Evolutionary conservation across 2,797 vertebrate species (phyloP), one percentile per base, ranked within the genome.

Genomic region (Channa striata): DNA sequence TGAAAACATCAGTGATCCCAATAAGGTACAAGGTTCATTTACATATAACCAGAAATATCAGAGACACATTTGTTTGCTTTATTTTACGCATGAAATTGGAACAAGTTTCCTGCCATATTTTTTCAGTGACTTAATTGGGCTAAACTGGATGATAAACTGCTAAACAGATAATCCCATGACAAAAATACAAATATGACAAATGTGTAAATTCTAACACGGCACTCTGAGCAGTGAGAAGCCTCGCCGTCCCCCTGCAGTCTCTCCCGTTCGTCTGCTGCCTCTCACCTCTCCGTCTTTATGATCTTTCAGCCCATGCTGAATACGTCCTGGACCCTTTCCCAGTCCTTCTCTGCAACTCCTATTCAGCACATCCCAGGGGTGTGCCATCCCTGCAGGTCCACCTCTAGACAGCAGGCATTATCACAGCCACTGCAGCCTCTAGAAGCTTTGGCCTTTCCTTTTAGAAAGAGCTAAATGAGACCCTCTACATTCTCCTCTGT

Each of bases 391-490:
- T 42, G 59, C 78, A 57, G 71, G 82, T 83, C 71, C 74, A 72
- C 78, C 74, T 67, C 72, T 20, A 49, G 82, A 80, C 74, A 83
- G 59, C 72, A 44, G 77, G 73, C 61, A 68, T 84, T 77, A 87
- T 79, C 78, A 77, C 70, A 71, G 62, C 59, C 72, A n/a, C 67
- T 50, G 58, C 73, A 76, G 74, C 72, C 54, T 77, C 59, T 64
- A 49, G 77, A 72, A 87, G 79, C 79, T 81, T 80, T 82, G 69
- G 78, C 83, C 81, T 88, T 85, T 84, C 40, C 72, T 74, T 87
- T 80, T 53, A 59, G 49, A 63, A 62, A 57, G 56, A 83, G 79
- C 83, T 85, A 87, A 91, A 88, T 86, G 76, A 86, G 77, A 68
- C 76, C 67, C 68, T 86, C 74, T 81, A 58, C 68, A 86, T 87